Evolutionary conservation across 2,888 invertebrate genomes (phyloP).

Genomic region (Fragum fragum): DNA sequence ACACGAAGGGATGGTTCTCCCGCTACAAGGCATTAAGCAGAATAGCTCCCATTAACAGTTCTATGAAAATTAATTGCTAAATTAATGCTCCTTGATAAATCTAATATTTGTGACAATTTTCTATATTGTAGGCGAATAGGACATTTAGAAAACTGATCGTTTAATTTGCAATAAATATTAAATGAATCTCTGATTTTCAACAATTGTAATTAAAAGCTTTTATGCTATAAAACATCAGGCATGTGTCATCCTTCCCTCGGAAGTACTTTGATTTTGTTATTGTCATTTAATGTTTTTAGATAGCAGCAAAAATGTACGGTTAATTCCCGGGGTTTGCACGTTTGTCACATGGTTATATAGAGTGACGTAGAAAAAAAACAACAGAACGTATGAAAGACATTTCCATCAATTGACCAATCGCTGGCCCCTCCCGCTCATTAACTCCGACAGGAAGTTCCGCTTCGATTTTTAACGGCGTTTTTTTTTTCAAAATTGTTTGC

Average conservation of each 20-base stretch:
- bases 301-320: no score
- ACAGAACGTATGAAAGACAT: no score
- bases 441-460: no score
- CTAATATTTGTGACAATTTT: conserved; percentile 27
- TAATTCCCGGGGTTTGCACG: no score
- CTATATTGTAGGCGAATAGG: conserved; percentile 24
- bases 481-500: no score
- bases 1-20: neutral
- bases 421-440: no score
- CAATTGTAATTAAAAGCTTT: conserved; percentile 36
- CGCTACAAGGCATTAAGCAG: neutral
- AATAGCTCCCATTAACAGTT: conserved; percentile 8
- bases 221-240: conserved; percentile 21
- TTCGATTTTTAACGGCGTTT: no score
- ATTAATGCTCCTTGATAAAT: conserved; percentile 28
- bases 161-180: conserved; percentile 35
- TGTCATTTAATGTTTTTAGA: no score
- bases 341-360: no score
- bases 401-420: no score
- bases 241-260: neutral
- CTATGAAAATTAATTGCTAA: conserved; percentile 19
- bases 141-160: conserved; percentile 23
- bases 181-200: conserved; percentile 24
- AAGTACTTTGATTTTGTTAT: no score
- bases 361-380: no score